Evolutionary conservation across 1,140 invertebrate genomes (phyloP), one percentile per base, ranked within the genome.

Genomic region (Drosophila mayri): DNA sequence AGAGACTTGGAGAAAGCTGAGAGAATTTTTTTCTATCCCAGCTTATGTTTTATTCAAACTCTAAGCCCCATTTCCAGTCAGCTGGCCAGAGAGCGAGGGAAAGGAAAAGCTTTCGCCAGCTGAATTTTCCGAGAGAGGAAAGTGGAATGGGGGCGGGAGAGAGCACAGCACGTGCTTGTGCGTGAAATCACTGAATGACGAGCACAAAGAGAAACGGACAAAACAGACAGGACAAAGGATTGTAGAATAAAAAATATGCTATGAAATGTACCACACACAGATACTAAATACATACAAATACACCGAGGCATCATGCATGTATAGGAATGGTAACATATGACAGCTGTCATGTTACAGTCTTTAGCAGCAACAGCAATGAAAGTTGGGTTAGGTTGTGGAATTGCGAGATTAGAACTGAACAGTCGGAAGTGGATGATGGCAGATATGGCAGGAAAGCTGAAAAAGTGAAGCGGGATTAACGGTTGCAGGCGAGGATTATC

Each of bases 311-410:
- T 50, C 60, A 41, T 76, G 25, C 41, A 49, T 71, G 65, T 63
- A 22, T 16, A 43, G 75, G 65, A 79, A 86, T 79, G 66, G 75
- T 66, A 86, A 83, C 83, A 87, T 88, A 87, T 87, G 83, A 87
- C 83, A 87, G 83, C 83, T 87, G 83, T 87, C 83, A 88, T 87
- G 83, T 86, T 87, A 73, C 40, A 85, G 82, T 78, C 81, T 49
- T 63, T 77, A 74, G 81, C 79, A 82, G 74, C 49, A 79, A 70
- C 65, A 60, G 70, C 68, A 86, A 86, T 82, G 70, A 67, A 86
- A 75, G 82, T 86, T 86, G 83, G 83, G 83, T 87, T 87, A 86
- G 84, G 83, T 86, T 86, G 79, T 76, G 83, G 83, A 87, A 86
- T 79, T 87, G 82, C 67, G 70, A 72, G 77, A 85, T 85, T 85